A percentile compares a stretch with the other conserved stretches of the same genome.
These are phyloP conservation scores for Ceyx melanurus DNA, from an alignment of 2,113 vertebrate species.

Conservation along the genomic window DNA sequence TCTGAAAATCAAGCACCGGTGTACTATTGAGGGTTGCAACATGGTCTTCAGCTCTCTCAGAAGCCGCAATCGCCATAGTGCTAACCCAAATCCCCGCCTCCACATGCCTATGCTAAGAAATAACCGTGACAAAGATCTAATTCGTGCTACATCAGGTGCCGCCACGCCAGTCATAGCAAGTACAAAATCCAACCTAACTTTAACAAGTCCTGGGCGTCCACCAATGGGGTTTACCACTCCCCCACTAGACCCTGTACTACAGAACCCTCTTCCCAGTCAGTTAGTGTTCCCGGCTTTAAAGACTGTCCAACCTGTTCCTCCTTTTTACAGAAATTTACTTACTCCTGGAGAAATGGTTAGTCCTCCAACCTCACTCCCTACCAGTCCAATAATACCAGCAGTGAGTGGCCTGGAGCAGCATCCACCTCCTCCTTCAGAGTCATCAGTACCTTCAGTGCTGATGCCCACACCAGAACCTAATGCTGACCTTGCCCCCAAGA, in stretches of 20 bases:
- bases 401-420: slow-evolving; percentile 83
- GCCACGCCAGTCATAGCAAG: slow-evolving; percentile 96
- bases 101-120: slow-evolving; percentile 99
- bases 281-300: slow-evolving; percentile 94
- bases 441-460: slow-evolving; percentile 75
- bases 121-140: slow-evolving; percentile 98
- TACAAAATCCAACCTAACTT: slow-evolving; percentile 88
- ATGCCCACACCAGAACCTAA: slow-evolving; percentile 78
- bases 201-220: slow-evolving; percentile 95
- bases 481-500: slow-evolving; percentile 91
- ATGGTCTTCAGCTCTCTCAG: slow-evolving; percentile 99
- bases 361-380: slow-evolving; percentile 92
- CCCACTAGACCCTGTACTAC: slow-evolving; percentile 91
- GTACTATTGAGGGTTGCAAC: slow-evolving; percentile 98
- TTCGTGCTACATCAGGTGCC: slow-evolving; percentile 87
- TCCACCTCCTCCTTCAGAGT: slow-evolving; percentile 82
- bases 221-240: slow-evolving; percentile 95
- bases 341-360: slow-evolving; percentile 94
- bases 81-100: slow-evolving; percentile 96
- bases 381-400: slow-evolving; percentile 92
- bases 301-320: slow-evolving; percentile 97
- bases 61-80: slow-evolving; percentile 97
- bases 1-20: slow-evolving; percentile 98
- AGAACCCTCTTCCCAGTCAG: slow-evolving; percentile 90
- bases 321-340: slow-evolving; percentile 96